phyloP scores from a whole-genome alignment of 2,797 vertebrate genomes.

The Acanthiza pusilla region DNA sequence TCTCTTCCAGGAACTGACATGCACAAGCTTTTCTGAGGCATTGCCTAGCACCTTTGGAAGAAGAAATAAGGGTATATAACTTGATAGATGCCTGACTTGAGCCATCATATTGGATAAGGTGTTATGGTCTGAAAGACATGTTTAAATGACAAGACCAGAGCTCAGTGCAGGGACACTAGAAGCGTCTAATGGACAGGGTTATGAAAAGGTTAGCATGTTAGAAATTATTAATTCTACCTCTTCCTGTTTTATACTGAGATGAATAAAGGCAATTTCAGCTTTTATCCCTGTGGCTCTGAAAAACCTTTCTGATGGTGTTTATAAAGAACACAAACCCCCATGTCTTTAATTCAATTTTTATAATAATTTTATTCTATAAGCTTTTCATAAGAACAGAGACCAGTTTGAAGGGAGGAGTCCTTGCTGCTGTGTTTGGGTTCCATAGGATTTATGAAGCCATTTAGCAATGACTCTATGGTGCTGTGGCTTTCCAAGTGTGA shows the following conservation, averaged over 20 bases:
- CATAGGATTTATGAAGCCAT: neutral
- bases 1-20: neutral
- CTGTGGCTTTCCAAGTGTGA: neutral
- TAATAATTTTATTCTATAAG: neutral
- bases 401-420: neutral
- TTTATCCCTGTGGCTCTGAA: neutral
- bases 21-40: neutral
- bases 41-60: neutral
- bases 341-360: neutral
- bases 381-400: neutral
- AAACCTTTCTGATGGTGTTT: neutral
- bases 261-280: slow-evolving; percentile 16
- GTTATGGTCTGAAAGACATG: neutral
- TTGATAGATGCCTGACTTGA: neutral
- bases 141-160: neutral
- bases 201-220: neutral
- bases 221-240: slow-evolving; percentile 7
- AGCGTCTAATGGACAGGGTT: neutral
- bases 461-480: neutral
- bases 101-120: neutral
- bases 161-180: neutral
- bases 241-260: neutral
- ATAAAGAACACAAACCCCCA: neutral
- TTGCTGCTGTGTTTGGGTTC: neutral
- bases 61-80: neutral